phyloP scores from a whole-genome alignment of 2,797 vertebrate species.

The Gymnothorax javanicus region DNA sequence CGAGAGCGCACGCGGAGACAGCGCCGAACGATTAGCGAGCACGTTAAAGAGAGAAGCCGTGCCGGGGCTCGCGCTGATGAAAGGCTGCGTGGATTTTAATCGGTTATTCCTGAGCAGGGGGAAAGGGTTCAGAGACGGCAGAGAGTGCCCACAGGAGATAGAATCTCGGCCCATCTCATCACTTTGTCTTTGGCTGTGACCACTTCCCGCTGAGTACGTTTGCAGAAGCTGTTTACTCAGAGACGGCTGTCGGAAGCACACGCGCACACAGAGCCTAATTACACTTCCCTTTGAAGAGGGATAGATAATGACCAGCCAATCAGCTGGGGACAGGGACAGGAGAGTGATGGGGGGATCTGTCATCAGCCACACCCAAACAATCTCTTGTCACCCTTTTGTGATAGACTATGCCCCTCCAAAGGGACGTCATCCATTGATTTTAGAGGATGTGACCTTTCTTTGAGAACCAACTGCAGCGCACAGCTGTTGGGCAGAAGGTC shows the following conservation, averaged over 20 bases:
- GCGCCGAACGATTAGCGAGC: not conserved
- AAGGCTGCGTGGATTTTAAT: not conserved
- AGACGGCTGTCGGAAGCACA: not conserved
- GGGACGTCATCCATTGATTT: not conserved
- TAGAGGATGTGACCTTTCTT: slow-evolving; percentile 7
- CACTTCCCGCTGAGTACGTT: not conserved
- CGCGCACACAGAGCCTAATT: not conserved
- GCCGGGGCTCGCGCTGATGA: not conserved
- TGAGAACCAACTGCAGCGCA: not conserved
- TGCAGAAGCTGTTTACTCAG: not conserved
- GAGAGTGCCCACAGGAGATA: not conserved
- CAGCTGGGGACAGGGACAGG: not conserved
- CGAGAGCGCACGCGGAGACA: not conserved
- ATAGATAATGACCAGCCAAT: not conserved
- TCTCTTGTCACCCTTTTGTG: not conserved
- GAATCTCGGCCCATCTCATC: not conserved
- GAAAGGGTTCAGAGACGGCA: not conserved
- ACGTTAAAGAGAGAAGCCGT: not conserved
- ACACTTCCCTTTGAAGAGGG: not conserved
- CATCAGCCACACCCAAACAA: not conserved
- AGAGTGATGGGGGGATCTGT: not conserved
- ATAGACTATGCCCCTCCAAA: not conserved
- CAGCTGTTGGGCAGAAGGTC: not conserved
- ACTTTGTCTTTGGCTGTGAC: not conserved
- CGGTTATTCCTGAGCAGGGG: not conserved